These are phyloP conservation scores for Plagiodera versicolora DNA, from an alignment of 2,888 invertebrate genomes.

Conservation along the genomic window DNA sequence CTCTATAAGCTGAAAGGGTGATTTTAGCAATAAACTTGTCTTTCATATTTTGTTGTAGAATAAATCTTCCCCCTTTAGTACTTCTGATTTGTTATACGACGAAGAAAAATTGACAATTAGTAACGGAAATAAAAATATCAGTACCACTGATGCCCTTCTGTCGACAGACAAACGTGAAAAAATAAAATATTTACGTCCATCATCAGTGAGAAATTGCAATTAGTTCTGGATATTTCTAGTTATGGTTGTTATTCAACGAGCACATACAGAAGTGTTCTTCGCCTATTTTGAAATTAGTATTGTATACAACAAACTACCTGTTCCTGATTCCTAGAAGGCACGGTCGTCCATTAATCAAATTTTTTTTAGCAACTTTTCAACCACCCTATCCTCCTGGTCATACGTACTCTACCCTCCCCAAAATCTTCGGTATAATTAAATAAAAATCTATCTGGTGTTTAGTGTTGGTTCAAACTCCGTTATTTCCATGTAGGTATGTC, in stretches of 20 bases:
- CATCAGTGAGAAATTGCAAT: slow-evolving; percentile 11
- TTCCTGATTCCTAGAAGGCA: no score
- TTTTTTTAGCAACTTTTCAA: no score
- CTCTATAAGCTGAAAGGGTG: not conserved
- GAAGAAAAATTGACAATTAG: not conserved
- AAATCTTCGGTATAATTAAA: no score
- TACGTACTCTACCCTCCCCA: no score
- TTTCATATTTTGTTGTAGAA: not conserved
- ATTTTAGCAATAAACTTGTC: not conserved
- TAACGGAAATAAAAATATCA: slow-evolving; percentile 12
- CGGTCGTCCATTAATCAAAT: no score
- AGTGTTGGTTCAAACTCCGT: no score
- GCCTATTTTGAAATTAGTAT: no score
- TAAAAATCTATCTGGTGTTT: no score
- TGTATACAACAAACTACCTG: no score
- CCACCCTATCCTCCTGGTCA: no score
- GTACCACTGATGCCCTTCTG: slow-evolving; percentile 3
- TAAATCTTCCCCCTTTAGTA: not conserved
- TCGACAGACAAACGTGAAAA: not conserved
- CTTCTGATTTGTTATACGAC: not conserved
- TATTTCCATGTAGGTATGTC: no score
- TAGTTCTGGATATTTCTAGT: slow-evolving; percentile 3
- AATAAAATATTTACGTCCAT: slow-evolving; percentile 1
- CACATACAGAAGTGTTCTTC: slow-evolving; percentile 3
- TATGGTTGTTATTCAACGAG: slow-evolving; percentile 1